phyloP scores from a whole-genome alignment of 2,113 vertebrate genomes.

The Calypte anna region DNA sequence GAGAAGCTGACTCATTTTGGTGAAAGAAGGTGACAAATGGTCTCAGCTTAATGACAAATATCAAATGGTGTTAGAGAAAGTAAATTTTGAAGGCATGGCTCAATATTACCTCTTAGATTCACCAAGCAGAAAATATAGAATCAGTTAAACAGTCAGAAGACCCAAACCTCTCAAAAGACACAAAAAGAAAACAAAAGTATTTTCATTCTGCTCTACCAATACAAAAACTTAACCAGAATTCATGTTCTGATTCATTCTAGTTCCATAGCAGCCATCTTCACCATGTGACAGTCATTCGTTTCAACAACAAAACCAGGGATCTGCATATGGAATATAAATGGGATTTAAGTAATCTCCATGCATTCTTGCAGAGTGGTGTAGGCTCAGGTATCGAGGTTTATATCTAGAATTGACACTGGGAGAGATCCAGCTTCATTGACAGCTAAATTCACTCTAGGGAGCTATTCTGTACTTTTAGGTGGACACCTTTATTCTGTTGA shows the following conservation, averaged over 20 bases:
- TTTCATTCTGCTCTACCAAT: background rate
- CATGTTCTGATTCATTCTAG: background rate
- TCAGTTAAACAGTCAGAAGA: background rate
- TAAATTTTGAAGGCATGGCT: background rate
- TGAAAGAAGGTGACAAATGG: conserved; percentile 9
- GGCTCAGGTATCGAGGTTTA: background rate
- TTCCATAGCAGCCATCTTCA: background rate
- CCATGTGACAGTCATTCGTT: background rate
- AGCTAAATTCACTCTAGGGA: no score
- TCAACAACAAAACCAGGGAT: background rate
- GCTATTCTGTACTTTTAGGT: no score
- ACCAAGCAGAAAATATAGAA: background rate
- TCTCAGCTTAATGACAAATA: conserved; percentile 27
- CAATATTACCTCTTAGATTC: background rate
- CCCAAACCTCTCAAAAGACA: background rate
- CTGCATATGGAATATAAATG: background rate
- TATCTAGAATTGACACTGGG: no score
- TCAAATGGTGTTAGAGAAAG: background rate
- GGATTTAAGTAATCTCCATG: background rate
- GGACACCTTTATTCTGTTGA: no score
- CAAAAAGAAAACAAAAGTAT: background rate
- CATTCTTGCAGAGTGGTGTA: background rate
- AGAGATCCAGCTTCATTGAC: no score
- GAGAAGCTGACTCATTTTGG: background rate
- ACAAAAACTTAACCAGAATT: background rate